Percentiles rank a stretch among this genome's conserved stretches.
Conservation (phyloP, 1,140 invertebrate genomes). For the Dermatophagoides farinae region DNA sequence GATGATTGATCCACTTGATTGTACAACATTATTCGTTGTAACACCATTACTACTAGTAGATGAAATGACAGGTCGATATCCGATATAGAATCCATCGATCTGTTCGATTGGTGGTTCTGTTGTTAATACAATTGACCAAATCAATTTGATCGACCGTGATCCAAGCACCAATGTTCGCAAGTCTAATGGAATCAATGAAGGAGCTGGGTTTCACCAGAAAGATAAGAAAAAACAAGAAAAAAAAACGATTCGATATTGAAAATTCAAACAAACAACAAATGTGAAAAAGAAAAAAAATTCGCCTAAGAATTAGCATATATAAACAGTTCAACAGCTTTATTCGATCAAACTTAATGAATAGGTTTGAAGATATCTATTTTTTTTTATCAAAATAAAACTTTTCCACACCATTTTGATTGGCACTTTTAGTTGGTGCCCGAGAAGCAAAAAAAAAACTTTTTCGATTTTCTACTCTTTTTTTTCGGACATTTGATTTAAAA, state of each 20-base stretch:
- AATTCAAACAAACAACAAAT: background rate
- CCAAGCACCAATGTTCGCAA: constrained; percentile 17
- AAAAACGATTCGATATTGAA: constrained; percentile 3
- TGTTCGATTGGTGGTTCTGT: background rate
- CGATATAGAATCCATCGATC: constrained; percentile 39
- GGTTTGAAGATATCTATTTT: constrained; percentile 10
- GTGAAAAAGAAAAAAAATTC: background rate
- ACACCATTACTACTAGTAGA: background rate
- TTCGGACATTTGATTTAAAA: background rate
- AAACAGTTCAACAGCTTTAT: background rate
- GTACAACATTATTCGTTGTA: background rate
- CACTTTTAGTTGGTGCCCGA: no score
- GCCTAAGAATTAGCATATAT: background rate
- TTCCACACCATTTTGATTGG: no score
- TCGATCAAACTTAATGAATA: background rate
- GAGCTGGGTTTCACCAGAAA: constrained; percentile 17
- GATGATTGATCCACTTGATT: background rate
- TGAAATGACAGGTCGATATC: constrained; percentile 25
- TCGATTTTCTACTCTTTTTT: background rate
- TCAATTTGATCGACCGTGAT: constrained; percentile 18
- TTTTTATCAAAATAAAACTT: background rate
- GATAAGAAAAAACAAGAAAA: background rate
- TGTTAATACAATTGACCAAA: constrained; percentile 15
- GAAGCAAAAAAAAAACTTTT: background rate
- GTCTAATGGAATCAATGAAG: constrained; percentile 19